Evolutionary conservation across 2,113 vertebrate species (phyloP).

Genomic region (Meriones unguiculatus): DNA sequence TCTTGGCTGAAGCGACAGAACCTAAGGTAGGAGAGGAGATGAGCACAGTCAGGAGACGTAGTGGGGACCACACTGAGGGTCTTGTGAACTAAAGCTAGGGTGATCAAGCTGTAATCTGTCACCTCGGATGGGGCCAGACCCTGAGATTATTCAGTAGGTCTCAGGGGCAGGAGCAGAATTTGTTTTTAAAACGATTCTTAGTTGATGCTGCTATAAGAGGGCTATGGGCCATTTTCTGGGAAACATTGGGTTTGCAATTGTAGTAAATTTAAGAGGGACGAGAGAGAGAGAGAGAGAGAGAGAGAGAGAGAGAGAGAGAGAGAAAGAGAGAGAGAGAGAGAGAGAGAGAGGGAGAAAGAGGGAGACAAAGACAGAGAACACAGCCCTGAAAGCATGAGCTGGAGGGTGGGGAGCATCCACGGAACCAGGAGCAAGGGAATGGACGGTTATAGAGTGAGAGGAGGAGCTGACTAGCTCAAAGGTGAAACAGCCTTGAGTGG

Average conservation of each 20-base stretch:
- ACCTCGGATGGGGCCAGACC: neutral
- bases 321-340: too few relatives aligned
- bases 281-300: too few relatives aligned
- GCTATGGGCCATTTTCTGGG: neutral
- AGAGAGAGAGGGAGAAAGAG: too few relatives aligned
- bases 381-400: neutral
- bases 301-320: too few relatives aligned
- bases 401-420: too few relatives aligned
- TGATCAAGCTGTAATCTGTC: neutral
- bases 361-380: too few relatives aligned
- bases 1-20: neutral
- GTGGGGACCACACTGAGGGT: neutral
- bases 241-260: conserved; percentile 15
- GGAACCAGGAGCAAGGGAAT: neutral
- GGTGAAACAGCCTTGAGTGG: neutral
- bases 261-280: conserved; percentile 16
- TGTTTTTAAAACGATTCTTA: neutral
- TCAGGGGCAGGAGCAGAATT: neutral
- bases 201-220: neutral
- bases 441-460: neutral
- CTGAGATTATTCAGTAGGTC: neutral
- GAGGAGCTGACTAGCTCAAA: conserved; percentile 35
- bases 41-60: neutral
- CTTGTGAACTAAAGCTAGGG: neutral
- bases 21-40: neutral